Evolutionary conservation across 1,140 invertebrate genomes (phyloP).

Genomic region (Formica selysi): DNA sequence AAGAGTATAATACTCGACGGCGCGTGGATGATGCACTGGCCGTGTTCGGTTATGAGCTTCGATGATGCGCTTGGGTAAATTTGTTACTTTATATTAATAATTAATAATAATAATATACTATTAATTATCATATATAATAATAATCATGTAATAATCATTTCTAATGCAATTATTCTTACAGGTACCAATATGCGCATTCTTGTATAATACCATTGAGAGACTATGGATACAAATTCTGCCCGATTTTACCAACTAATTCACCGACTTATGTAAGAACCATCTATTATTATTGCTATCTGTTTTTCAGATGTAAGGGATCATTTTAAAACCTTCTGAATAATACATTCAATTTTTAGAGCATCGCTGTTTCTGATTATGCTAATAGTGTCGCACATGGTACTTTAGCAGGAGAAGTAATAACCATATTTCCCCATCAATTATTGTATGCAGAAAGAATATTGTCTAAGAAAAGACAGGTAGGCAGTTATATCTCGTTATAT

Average conservation of each 20-base stretch:
- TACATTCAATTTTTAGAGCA: slow-evolving; percentile 64
- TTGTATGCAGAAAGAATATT: slow-evolving; percentile 80
- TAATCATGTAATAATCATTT: neutral
- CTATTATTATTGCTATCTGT: neutral
- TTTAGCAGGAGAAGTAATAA: slow-evolving; percentile 84
- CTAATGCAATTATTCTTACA: slow-evolving; percentile 66
- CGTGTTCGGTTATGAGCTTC: slow-evolving; percentile 79
- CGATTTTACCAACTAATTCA: slow-evolving; percentile 82
- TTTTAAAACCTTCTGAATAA: slow-evolving; percentile 25
- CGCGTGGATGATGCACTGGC: slow-evolving; percentile 84
- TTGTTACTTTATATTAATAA: slow-evolving; percentile 37
- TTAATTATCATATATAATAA: neutral
- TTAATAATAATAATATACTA: slow-evolving; percentile 18
- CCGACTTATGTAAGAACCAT: slow-evolving; percentile 79
- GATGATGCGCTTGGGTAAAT: slow-evolving; percentile 84
- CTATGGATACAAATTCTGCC: slow-evolving; percentile 80
- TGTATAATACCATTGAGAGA: slow-evolving; percentile 82
- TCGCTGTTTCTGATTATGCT: slow-evolving; percentile 80
- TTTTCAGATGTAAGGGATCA: neutral
- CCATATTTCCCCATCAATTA: slow-evolving; percentile 84
- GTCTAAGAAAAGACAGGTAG: slow-evolving; percentile 79
- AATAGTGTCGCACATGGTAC: slow-evolving; percentile 85
- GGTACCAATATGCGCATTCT: slow-evolving; percentile 80
- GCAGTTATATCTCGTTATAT: neutral
- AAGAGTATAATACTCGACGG: slow-evolving; percentile 82